Conservation (phyloP, 2,888 invertebrate species). For the Trissonchulus latispiculum region DNA sequence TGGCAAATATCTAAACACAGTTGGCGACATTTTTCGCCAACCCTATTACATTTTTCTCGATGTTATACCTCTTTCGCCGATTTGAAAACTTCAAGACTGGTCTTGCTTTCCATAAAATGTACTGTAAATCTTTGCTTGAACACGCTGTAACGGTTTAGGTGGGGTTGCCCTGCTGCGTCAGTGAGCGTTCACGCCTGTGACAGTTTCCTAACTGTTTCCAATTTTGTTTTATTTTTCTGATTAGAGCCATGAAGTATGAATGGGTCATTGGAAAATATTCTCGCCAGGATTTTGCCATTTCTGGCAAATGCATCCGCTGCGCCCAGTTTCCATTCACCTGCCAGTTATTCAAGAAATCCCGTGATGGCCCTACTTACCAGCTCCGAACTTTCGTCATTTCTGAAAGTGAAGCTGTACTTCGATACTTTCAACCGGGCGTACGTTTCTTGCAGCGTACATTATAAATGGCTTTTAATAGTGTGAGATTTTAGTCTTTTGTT, state of each 20-base stretch:
- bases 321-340: slow-evolving; percentile 9
- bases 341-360: slow-evolving; percentile 12
- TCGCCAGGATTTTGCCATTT: slow-evolving; percentile 6
- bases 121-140: not conserved
- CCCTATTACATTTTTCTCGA: too few species aligned
- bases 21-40: too few species aligned
- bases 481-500: too few species aligned
- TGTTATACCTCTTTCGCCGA: too few species aligned
- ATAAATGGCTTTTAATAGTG: too few species aligned
- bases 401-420: slow-evolving; percentile 5
- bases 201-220: not conserved
- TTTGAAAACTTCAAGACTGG: too few species aligned
- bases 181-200: too few species aligned
- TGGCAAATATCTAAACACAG: too few species aligned
- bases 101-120: too few species aligned
- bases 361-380: slow-evolving; percentile 6
- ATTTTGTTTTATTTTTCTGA: not conserved
- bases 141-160: not conserved
- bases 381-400: not conserved
- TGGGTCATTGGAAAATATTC: not conserved
- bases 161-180: too few species aligned
- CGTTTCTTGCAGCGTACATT: too few species aligned
- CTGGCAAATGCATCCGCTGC: too few species aligned
- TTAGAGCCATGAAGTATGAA: slow-evolving; percentile 14
- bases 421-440: not conserved